phyloP scores from a whole-genome alignment of 2,113 vertebrate species.

The Peromyscus leucopus region DNA sequence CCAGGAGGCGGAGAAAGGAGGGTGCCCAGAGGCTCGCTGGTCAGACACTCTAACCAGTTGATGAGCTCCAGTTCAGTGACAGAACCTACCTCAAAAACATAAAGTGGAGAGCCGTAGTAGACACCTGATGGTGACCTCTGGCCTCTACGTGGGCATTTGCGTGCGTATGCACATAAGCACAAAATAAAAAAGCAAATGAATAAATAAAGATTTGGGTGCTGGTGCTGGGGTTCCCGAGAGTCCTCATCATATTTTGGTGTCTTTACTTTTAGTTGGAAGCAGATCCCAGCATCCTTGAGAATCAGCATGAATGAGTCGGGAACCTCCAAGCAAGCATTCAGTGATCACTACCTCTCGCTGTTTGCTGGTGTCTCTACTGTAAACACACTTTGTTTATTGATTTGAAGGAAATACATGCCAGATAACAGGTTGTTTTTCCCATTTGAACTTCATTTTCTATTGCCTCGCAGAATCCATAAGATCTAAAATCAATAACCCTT shows the following conservation, averaged over 20 bases:
- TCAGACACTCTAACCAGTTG: background rate
- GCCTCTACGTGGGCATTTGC: background rate
- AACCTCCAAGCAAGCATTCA: background rate
- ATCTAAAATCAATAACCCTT: background rate
- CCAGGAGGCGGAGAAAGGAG: background rate
- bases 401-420: background rate
- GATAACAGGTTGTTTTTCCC: background rate
- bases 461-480: background rate
- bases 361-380: background rate
- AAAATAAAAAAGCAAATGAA: background rate
- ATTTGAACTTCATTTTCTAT: conserved; percentile 24
- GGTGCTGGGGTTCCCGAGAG: background rate
- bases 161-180: too few species aligned
- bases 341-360: background rate
- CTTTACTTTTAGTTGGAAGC: background rate
- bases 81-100: background rate
- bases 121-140: background rate
- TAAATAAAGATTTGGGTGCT: background rate
- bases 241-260: background rate
- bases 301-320: background rate
- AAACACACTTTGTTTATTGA: conserved; percentile 1
- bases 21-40: background rate
- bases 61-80: background rate
- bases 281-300: background rate
- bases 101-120: background rate